Base-by-base conservation (phyloP, 2,113 vertebrate genomes). In the Poecilia latipinna region DNA sequence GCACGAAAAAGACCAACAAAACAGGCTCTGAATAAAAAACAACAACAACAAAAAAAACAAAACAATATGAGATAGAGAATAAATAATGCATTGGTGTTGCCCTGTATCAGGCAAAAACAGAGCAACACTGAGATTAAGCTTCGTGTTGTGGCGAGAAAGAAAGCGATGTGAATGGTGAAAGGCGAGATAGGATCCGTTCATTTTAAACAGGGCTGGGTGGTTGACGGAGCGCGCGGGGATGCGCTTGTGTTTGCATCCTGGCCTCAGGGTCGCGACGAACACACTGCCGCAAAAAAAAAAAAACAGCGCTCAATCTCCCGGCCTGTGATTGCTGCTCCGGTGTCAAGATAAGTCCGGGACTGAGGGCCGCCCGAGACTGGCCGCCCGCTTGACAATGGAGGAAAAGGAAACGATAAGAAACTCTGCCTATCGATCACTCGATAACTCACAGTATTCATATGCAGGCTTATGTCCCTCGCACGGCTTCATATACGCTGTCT, bases 321-420 rank as follows among this genome's bases (percentile, higher is more conserved):
- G 85, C 67, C 89, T 88, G 83, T 91, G 87, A 91, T 90, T 92
- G 90, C 87, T 87, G 90, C 92, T 90, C 90, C 70, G 37, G 91
- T 92, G 91, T 94, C 91, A 91, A 94, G 93, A 94, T 94, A 94
- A 93, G 87, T 89, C 87, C 70, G 51, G 79, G 89, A 83, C 89
- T 77, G 42, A 83, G 82, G 88, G 92, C 89, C 84, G 89, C 81
- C 32, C 32, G 62, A 85, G 75, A 31, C 68, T 31, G 65, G 54
- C 63, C 42, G 32, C 68, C 75, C 8, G 28, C 65, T 70, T 26
- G 24, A 86, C 74, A 82, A 87, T 70, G 57, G 72, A 74, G 68
- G 79, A 37, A 37, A 54, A 32, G 33, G 33, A 42, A 42, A 62
- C 48, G 12, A 54, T 13, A 15, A 42, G 37, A 39, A 44, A 67